A percentile compares a stretch with the other conserved stretches of the same genome.
phyloP scores from a whole-genome alignment of 2,888 invertebrate genomes.

The Torymus aiolomorphi region DNA sequence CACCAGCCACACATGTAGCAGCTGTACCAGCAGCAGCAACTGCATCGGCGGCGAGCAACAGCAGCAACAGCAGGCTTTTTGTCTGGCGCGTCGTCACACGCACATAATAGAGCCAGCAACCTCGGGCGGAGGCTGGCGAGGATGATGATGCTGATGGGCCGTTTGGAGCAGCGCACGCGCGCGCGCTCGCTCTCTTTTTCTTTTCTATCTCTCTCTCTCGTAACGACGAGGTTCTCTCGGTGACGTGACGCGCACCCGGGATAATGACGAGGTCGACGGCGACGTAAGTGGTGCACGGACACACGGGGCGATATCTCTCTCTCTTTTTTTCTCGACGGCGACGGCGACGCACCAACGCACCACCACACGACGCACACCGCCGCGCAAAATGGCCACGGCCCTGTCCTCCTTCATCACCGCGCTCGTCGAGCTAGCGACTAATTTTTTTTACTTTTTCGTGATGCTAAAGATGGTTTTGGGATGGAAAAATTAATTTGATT shows the following conservation, averaged over 20 bases:
- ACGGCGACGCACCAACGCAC: slow-evolving; percentile 45
- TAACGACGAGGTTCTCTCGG: neutral
- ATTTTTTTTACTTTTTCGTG: too few relatives aligned
- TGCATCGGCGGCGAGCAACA: too few relatives aligned
- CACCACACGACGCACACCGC: slow-evolving; percentile 38
- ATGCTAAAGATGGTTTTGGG: too few relatives aligned
- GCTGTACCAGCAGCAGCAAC: too few relatives aligned
- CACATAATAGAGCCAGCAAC: too few relatives aligned
- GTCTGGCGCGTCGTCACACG: too few relatives aligned
- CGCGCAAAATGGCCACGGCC: slow-evolving; percentile 54
- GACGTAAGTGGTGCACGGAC: neutral
- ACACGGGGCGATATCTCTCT: too few relatives aligned
- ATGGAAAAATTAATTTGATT: too few relatives aligned
- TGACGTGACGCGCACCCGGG: neutral
- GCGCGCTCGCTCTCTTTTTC: slow-evolving; percentile 7
- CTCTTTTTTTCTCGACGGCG: slow-evolving; percentile 20
- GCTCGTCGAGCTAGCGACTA: slow-evolving; percentile 25
- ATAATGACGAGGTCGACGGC: slow-evolving; percentile 1
- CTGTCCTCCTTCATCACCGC: slow-evolving; percentile 39
- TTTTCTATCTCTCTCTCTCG: neutral
- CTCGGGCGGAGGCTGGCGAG: too few relatives aligned
- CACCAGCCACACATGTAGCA: too few relatives aligned
- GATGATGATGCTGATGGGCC: neutral
- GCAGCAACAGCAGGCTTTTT: too few relatives aligned
- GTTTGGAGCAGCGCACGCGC: slow-evolving; percentile 20